These are phyloP conservation scores for Hippocampus kuda DNA, from an alignment of 2,797 vertebrate species.

Conservation along the genomic window DNA sequence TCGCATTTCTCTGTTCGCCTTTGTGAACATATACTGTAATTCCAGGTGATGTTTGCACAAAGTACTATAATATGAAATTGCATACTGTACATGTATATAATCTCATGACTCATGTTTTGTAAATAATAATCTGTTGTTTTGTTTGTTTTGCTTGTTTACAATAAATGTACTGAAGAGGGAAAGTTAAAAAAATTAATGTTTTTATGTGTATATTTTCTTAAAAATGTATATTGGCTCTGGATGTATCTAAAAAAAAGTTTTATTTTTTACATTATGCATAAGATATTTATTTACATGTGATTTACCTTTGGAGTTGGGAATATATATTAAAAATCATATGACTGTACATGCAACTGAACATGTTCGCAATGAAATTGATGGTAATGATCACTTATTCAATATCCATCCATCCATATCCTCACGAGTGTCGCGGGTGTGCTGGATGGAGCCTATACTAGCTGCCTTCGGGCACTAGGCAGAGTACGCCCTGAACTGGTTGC, in stretches of 20 bases:
- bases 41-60: slow-evolving; percentile 14
- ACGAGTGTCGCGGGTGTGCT: no score
- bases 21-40: not conserved
- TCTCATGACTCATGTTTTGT: slow-evolving; percentile 31
- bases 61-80: slow-evolving; percentile 18
- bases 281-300: slow-evolving; percentile 56
- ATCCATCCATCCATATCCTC: no score
- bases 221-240: slow-evolving; percentile 45
- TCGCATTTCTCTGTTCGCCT: not conserved
- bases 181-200: not conserved
- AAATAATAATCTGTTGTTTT: slow-evolving; percentile 36
- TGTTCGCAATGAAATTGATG: slow-evolving; percentile 8
- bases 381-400: slow-evolving; percentile 11
- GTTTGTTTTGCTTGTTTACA: slow-evolving; percentile 55
- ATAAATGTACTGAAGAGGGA: slow-evolving; percentile 19
- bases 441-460: no score
- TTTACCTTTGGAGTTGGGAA: slow-evolving; percentile 49
- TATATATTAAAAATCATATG: slow-evolving; percentile 19
- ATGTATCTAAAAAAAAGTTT: slow-evolving; percentile 32
- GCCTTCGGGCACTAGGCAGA: no score
- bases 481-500: no score
- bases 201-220: slow-evolving; percentile 16
- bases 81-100: slow-evolving; percentile 40
- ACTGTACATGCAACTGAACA: slow-evolving; percentile 21
- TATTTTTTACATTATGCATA: slow-evolving; percentile 37